phyloP scores from a whole-genome alignment of 2,888 invertebrate genomes.

The Sesia apiformis region DNA sequence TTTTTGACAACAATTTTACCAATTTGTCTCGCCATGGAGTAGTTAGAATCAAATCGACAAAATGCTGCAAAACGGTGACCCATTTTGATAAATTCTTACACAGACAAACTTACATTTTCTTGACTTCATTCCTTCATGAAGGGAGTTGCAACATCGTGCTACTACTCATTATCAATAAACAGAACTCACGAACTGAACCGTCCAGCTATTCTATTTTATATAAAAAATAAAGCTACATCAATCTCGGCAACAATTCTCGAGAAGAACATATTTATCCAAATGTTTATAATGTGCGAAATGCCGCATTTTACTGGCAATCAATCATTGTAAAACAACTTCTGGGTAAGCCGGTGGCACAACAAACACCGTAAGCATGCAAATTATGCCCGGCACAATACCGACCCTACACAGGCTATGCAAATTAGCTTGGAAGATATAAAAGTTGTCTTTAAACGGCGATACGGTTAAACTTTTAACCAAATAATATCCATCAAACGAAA shows the following conservation, averaged over 20 bases:
- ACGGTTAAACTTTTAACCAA: slow-evolving; percentile 68
- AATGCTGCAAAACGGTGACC: too few species aligned
- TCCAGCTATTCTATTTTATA: too few species aligned
- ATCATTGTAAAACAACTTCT: slow-evolving; percentile 47
- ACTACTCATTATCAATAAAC: too few species aligned
- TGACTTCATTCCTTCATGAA: too few species aligned
- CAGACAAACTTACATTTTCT: too few species aligned
- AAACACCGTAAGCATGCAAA: slow-evolving; percentile 47
- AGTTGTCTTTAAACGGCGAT: slow-evolving; percentile 39
- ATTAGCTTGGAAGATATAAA: slow-evolving; percentile 26
- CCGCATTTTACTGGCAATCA: slow-evolving; percentile 37
- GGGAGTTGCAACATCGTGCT: too few species aligned
- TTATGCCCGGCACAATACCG: slow-evolving; percentile 21
- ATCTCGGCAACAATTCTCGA: not conserved
- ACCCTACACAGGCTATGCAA: slow-evolving; percentile 35
- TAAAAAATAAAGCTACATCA: too few species aligned
- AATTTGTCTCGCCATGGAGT: too few species aligned
- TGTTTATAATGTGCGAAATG: slow-evolving; percentile 46
- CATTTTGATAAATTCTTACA: too few species aligned
- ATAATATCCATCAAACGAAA: slow-evolving; percentile 40
- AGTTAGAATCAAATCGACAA: too few species aligned
- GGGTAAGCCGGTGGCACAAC: slow-evolving; percentile 46
- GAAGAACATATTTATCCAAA: not conserved
- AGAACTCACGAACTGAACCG: too few species aligned
- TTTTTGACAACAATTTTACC: too few species aligned